Evolutionary conservation across 2,797 vertebrate genomes (phyloP), one percentile per base, ranked within the genome.

Genomic region (Discoglossus pictus): DNA sequence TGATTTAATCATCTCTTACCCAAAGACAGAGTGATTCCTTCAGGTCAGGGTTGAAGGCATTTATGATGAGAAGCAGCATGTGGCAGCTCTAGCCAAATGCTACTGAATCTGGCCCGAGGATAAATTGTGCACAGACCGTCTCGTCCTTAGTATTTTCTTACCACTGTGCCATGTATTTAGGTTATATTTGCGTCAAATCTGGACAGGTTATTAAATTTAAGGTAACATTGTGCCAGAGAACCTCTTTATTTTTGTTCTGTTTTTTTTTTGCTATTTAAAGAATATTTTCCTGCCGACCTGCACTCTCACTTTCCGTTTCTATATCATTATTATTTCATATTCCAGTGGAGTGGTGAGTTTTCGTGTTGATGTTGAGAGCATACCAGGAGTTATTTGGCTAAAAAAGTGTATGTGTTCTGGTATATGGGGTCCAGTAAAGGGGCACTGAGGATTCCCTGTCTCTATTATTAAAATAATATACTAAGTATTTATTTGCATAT

Each of bases 1-100:
- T 75, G 77, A 78, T 78, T 80, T 81, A 80, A 78, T 23, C 61
- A 68, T 61, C 36, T 56, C 64, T 77, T 78, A 31, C 60, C 76
- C 77, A 68, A 74, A 74, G 68, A 80, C 76, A 75, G 27, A 39
- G 39, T 77, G 52, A 69, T 72, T 74, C 62, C 73, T 68, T 65
- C 47, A 67, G 75, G 68, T 83, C 73, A 67, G 48, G 23, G 24
- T 74, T 68, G 68, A 78, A 59, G 73, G 44, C 51, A 58, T 66
- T 61, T 75, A 62, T 61, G 66, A 63, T 63, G 54, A 42, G 51
- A 65, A 79, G 60, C 61, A 78, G 62, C 47, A 47, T 43, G 68
- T 75, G 73, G 72, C 77, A 77, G 73, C 53, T 81, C 39, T 52
- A 78, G 73, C 74, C 24, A 75, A 65, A 53, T 43, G 61, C 50